Base-by-base conservation (phyloP, 1,140 invertebrate genomes). In the Drosophila murphyi region DNA sequence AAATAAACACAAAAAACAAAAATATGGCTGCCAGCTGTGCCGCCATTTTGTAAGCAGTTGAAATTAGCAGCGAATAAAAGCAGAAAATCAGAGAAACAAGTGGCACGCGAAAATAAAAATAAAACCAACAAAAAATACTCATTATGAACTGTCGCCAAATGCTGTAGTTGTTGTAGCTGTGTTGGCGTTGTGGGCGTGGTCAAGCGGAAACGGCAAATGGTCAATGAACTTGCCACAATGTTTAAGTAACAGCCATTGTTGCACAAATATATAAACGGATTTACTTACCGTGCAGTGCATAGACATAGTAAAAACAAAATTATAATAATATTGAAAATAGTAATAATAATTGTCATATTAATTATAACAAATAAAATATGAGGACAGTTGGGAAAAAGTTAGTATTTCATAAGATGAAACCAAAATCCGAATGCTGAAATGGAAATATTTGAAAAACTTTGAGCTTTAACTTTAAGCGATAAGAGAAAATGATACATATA, bases 41-140 rank as follows among this genome's bases (percentile, higher is more conserved):
- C 78, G 80, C 80, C 83, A 87, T 78, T 87, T 87, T 80, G 76
- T 80, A 80, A 88, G 83, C 80, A 78, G 72, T 62, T 74, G 65
- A 69, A 87, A 88, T 88, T 82, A 88, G 83, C 72, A 70, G 55
- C 20, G 41, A 74, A 52, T 45, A 69, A 70, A 54, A 54, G 50
- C 34, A 28, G n/a, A 34, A 64, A 63, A 71, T 41, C 34, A 51
- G 20, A 29, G 37, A 59, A 72, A 59, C 57, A 51, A 72, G 20
- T 20, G 20, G 52, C 51, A 68, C 45, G 52, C 39, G 60, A 62
- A 39, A 56, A 39, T 35, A 61, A 63, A 68, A 60, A 8, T 43
- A 41, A 57, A 45, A 67, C 37, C 65, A 28, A 28, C 47, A 64
- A 31, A n/a, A 32, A 39, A 10, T 31, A 34, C 31, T 48, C 63